Evolutionary conservation across 2,797 vertebrate species (phyloP).

Genomic region (Rhodeus uyekii): DNA sequence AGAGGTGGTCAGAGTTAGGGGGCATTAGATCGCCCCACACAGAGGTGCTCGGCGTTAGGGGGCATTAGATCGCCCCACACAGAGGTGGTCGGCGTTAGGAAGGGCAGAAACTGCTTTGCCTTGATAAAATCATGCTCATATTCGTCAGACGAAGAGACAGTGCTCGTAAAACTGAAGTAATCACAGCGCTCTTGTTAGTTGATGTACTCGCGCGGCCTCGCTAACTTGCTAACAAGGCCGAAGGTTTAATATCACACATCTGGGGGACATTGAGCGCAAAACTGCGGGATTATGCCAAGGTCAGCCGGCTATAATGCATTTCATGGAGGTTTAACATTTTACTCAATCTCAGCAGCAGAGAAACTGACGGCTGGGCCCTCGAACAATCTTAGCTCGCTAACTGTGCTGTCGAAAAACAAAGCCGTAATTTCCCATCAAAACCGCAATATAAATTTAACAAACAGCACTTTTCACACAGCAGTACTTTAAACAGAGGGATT

Average conservation of each 20-base stretch:
- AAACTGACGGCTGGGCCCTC: conserved; percentile 67
- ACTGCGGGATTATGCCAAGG: neutral
- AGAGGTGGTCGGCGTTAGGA: no score
- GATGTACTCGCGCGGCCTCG: conserved; percentile 24
- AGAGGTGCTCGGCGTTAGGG: no score
- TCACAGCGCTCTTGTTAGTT: neutral
- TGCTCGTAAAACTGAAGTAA: neutral
- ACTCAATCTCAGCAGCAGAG: conserved; percentile 11
- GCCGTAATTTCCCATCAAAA: neutral
- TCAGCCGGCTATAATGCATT: neutral
- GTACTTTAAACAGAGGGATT: fast-evolving
- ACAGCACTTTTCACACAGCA: fast-evolving
- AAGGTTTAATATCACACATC: conserved; percentile 35
- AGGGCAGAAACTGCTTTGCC: neutral
- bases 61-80: no score
- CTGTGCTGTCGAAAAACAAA: conserved; percentile 66
- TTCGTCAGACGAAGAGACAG: neutral
- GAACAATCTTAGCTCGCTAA: conserved; percentile 46
- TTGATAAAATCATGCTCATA: neutral
- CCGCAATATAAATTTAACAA: neutral
- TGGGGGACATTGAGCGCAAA: neutral
- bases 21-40: no score
- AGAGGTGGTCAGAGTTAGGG: no score
- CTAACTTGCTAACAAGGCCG: conserved; percentile 47
- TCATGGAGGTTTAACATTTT: neutral